Conservation (phyloP, 2,113 vertebrate species). For the Sorex araneus region DNA sequence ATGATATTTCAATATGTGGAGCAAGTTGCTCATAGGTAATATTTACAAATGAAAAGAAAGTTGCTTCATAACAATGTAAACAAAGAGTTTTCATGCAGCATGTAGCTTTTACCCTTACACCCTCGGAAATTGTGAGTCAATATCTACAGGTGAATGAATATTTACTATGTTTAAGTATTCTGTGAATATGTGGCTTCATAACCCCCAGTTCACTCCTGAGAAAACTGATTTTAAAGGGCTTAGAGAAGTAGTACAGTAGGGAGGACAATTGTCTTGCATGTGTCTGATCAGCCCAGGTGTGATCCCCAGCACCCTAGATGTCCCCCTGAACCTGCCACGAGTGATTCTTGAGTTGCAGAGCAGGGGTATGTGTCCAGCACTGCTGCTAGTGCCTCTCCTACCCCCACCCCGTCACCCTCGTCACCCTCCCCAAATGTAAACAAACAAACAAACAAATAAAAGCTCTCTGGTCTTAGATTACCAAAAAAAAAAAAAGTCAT, state of each 20-base stretch:
- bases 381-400: no score
- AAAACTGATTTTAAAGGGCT: background rate
- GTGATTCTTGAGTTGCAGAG: no score
- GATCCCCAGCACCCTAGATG: no score
- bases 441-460: no score
- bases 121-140: background rate
- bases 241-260: no score
- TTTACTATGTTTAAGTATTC: background rate
- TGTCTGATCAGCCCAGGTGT: no score
- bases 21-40: background rate
- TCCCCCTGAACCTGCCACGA: no score
- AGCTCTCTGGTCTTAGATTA: background rate
- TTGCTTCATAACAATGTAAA: background rate
- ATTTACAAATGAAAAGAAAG: constrained; percentile 3
- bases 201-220: background rate
- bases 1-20: background rate
- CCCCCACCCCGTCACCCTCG: no score
- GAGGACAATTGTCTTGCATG: no score
- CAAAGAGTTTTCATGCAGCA: background rate
- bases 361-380: no score
- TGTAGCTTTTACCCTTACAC: background rate
- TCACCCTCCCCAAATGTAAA: no score
- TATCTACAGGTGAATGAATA: background rate
- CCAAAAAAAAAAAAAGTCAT: background rate
- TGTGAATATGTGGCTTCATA: background rate